These are phyloP conservation scores for Beaufortia kweichowensis DNA, from an alignment of 2,113 vertebrate species.

Conservation along the genomic window DNA sequence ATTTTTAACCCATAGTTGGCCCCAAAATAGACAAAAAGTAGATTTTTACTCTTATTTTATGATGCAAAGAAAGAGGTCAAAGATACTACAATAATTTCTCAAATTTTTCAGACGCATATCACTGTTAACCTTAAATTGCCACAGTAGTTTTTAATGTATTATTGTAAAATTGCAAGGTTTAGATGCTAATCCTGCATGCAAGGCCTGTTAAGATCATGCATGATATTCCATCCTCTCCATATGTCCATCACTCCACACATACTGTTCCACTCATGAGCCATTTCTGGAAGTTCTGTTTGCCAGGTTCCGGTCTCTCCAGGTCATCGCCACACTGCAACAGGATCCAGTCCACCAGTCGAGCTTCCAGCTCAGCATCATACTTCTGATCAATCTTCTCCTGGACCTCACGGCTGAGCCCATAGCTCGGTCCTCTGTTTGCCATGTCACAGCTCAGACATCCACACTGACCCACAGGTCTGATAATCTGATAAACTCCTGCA, in stretches of 20 bases:
- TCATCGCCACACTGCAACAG: slow-evolving; percentile 73
- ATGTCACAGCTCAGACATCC: slow-evolving; percentile 61
- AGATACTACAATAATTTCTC: no score
- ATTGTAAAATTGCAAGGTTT: no score
- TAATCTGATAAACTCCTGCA: slow-evolving; percentile 1
- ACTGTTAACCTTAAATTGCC: no score
- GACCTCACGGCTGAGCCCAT: slow-evolving; percentile 85
- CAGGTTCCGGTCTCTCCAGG: slow-evolving; percentile 67
- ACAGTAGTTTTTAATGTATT: no score
- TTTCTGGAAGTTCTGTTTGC: slow-evolving; percentile 80
- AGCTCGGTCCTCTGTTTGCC: slow-evolving; percentile 85
- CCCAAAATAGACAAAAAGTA: no score
- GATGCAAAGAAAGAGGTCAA: no score
- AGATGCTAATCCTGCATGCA: no score
- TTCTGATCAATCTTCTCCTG: slow-evolving; percentile 88
- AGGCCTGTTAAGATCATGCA: no score
- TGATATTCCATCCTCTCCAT: neutral
- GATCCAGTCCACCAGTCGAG: slow-evolving; percentile 83
- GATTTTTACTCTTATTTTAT: no score
- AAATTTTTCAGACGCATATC: no score
- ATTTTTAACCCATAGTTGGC: no score
- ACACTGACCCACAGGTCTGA: neutral
- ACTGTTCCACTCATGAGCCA: slow-evolving; percentile 87
- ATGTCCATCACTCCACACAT: slow-evolving; percentile 48
- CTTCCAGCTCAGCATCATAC: slow-evolving; percentile 79